phyloP scores from a whole-genome alignment of 2,797 vertebrate genomes.

The Halcyon badia region DNA sequence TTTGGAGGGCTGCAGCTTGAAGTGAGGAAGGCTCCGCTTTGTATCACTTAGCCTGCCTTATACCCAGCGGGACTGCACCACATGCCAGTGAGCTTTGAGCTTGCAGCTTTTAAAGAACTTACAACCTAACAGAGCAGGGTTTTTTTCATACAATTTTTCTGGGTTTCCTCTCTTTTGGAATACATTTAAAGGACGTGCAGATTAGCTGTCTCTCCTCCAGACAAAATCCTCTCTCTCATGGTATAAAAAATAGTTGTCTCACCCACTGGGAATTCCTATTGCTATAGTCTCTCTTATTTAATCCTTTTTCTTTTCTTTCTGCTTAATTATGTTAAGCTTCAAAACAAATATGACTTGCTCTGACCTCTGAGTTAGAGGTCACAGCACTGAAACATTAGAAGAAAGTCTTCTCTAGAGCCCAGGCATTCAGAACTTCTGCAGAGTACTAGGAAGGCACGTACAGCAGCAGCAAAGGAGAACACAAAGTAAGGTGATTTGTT shows the following conservation, averaged over 20 bases:
- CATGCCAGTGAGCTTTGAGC: background rate
- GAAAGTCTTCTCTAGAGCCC: background rate
- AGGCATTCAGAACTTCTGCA: background rate
- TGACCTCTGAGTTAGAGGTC: background rate
- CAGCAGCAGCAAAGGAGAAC: background rate
- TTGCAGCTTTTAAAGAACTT: background rate
- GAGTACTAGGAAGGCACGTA: background rate
- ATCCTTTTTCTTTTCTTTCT: conserved; percentile 38
- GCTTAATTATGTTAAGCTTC: conserved; percentile 50
- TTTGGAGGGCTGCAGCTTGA: background rate
- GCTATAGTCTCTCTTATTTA: background rate
- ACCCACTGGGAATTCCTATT: conserved; percentile 5
- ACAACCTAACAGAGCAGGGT: fast-evolving
- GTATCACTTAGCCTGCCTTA: background rate
- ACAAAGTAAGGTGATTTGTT: conserved; percentile 39
- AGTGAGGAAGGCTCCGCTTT: background rate
- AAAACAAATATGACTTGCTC: conserved; percentile 56
- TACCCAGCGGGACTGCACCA: background rate
- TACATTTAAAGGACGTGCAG: background rate
- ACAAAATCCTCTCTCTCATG: background rate
- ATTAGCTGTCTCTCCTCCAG: background rate
- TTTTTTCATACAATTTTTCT: background rate
- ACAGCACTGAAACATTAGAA: background rate
- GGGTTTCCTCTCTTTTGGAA: background rate
- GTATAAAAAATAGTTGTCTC: background rate